Percentiles rank a stretch among this genome's conserved stretches.
phyloP scores from a whole-genome alignment of 2,888 invertebrate species.

The Nesidiocoris tenuis region DNA sequence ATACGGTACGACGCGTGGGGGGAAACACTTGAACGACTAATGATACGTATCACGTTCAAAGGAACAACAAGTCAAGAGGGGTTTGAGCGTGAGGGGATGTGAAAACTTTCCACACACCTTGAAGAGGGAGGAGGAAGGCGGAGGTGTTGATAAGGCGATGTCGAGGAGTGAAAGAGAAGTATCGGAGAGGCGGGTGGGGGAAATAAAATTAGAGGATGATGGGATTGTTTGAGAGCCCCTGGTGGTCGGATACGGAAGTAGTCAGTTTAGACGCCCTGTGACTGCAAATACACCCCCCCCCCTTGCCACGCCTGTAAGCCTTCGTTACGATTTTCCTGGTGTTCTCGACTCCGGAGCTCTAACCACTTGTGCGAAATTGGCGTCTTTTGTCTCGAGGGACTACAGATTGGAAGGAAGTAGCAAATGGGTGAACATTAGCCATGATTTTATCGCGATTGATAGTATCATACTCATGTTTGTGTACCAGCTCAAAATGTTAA shows the following conservation, averaged over 20 bases:
- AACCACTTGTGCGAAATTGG: neutral
- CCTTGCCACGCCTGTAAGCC: neutral
- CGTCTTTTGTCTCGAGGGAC: neutral
- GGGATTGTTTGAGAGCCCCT: conserved; percentile 41
- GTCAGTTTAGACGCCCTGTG: conserved; percentile 41
- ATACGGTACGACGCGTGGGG: neutral
- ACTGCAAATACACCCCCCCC: conserved; percentile 39
- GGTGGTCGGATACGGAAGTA: conserved; percentile 39
- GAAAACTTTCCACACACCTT: neutral
- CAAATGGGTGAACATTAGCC: no score
- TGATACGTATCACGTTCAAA: neutral
- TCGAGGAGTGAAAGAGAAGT: conserved; percentile 26
- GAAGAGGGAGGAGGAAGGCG: neutral
- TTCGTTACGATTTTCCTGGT: conserved; percentile 1
- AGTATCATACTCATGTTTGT: no score
- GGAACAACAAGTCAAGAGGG: neutral
- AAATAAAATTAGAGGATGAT: conserved; percentile 40
- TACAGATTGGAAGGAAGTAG: no score
- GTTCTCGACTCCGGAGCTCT: neutral
- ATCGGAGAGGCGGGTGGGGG: conserved; percentile 19
- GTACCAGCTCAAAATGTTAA: no score
- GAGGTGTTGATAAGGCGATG: neutral
- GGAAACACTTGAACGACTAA: neutral
- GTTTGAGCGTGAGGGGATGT: neutral
- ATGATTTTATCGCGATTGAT: no score